A percentile compares a stretch with the other conserved stretches of the same genome.
Evolutionary conservation across 2,888 invertebrate species (phyloP).

Genomic region (Trichogramma dendrolimi): DNA sequence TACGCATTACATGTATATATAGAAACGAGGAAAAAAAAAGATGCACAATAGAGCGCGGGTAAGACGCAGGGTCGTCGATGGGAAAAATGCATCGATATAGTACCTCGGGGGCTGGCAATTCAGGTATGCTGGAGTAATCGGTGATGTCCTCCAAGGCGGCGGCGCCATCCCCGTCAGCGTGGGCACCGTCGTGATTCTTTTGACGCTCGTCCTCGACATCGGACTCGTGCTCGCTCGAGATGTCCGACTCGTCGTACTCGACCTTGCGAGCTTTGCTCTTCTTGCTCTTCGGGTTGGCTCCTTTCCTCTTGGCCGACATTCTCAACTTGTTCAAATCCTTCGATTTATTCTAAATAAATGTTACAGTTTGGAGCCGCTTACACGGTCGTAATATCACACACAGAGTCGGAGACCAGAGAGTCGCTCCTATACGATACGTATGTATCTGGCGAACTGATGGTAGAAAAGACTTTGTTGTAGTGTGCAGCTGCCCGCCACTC

Average conservation of each 20-base stretch:
- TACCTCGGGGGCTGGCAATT: constrained; percentile 49
- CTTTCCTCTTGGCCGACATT: constrained; percentile 47
- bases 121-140: constrained; percentile 45
- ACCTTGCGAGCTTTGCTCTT: constrained; percentile 45
- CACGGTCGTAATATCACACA: too few relatives aligned
- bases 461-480: too few relatives aligned
- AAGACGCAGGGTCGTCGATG: not conserved
- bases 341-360: too few relatives aligned
- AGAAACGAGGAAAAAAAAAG: not conserved
- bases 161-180: constrained; percentile 43
- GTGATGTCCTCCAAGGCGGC: constrained; percentile 45
- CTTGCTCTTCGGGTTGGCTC: constrained; percentile 38
- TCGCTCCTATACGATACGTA: too few relatives aligned
- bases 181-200: constrained; percentile 38
- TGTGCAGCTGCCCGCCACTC: too few relatives aligned
- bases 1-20: not conserved
- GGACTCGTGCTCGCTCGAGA: constrained; percentile 49
- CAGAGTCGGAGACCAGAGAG: too few relatives aligned
- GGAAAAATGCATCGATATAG: not conserved
- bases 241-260: constrained; percentile 50
- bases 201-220: constrained; percentile 44
- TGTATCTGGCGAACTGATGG: too few relatives aligned
- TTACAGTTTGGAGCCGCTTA: too few relatives aligned
- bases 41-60: not conserved
- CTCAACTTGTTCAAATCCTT: not conserved